Evolutionary conservation across 2,888 invertebrate genomes (phyloP).

Genomic region (Masnerella sp.): DNA sequence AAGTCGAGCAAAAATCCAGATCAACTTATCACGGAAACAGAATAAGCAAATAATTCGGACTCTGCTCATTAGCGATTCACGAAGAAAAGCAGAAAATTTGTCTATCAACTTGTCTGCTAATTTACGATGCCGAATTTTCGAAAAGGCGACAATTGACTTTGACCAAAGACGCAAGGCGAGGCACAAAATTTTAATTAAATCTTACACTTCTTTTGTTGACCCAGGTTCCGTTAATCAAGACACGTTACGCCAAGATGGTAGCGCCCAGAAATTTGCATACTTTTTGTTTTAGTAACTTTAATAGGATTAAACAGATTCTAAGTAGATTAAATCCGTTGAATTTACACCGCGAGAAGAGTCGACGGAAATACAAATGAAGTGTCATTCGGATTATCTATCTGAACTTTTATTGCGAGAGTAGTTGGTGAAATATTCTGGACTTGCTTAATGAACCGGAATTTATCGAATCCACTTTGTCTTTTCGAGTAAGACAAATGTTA

Average conservation of each 20-base stretch:
- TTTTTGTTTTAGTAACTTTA: conserved; percentile 50
- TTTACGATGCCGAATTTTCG: background rate
- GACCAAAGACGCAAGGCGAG: conserved; percentile 6
- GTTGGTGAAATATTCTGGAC: conserved; percentile 37
- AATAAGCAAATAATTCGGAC: too few species aligned
- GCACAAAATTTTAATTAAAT: conserved; percentile 42
- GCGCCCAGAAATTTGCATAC: conserved; percentile 46
- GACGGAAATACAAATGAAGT: conserved; percentile 51
- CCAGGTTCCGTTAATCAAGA: conserved; percentile 42
- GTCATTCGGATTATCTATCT: conserved; percentile 50
- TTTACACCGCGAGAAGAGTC: conserved; percentile 39
- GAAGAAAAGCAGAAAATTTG: background rate
- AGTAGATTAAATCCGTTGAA: conserved; percentile 47
- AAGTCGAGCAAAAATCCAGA: too few species aligned
- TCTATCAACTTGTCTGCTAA: background rate
- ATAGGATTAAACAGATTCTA: conserved; percentile 51
- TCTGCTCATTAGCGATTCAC: background rate
- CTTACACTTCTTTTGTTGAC: conserved; percentile 29
- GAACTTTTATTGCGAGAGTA: conserved; percentile 34
- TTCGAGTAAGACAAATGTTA: background rate
- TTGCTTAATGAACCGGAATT: conserved; percentile 36
- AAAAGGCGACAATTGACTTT: conserved; percentile 12
- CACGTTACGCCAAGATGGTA: conserved; percentile 36
- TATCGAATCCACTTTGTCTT: conserved; percentile 38
- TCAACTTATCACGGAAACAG: too few species aligned